A percentile compares a stretch with the other conserved stretches of the same genome.
Conservation (phyloP, 1,140 invertebrate genomes). For the Trichomalopsis sarcophagae region DNA sequence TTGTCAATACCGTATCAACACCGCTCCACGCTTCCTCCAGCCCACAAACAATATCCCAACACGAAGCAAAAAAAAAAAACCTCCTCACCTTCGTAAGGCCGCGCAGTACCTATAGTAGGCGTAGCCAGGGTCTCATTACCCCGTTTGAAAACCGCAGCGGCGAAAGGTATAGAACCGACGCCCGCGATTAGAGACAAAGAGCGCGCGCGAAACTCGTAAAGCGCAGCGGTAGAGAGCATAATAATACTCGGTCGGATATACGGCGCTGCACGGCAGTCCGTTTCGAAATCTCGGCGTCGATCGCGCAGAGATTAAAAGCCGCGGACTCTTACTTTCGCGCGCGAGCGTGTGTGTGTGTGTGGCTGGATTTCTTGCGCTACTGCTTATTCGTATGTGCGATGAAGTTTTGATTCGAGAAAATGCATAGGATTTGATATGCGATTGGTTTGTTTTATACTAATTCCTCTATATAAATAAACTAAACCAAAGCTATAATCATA, state of each 20-base stretch:
- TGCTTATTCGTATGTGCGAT: too few relatives aligned
- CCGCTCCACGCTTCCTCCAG: not conserved
- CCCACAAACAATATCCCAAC: not conserved
- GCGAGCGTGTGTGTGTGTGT: too few relatives aligned
- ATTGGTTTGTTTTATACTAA: too few relatives aligned
- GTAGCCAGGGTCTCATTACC: not conserved
- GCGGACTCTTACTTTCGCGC: constrained; percentile 10
- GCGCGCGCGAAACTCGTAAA: not conserved
- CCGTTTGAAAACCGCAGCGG: not conserved
- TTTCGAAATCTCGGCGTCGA: not conserved
- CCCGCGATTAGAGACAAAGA: constrained; percentile 7
- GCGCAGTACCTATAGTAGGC: not conserved
- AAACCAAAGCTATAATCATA: not conserved
- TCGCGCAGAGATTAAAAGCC: not conserved
- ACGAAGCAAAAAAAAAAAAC: not conserved
- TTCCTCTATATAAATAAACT: too few relatives aligned
- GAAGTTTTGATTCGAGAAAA: too few relatives aligned
- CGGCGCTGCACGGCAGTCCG: not conserved
- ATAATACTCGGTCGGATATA: not conserved
- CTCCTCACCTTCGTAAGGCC: not conserved
- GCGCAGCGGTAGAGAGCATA: not conserved
- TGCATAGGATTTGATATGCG: too few relatives aligned
- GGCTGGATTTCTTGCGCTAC: too few relatives aligned
- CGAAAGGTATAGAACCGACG: not conserved
- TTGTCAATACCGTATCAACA: too few relatives aligned